Conservation (phyloP, 2,797 vertebrate species). For the Poeciliopsis presidionis region DNA sequence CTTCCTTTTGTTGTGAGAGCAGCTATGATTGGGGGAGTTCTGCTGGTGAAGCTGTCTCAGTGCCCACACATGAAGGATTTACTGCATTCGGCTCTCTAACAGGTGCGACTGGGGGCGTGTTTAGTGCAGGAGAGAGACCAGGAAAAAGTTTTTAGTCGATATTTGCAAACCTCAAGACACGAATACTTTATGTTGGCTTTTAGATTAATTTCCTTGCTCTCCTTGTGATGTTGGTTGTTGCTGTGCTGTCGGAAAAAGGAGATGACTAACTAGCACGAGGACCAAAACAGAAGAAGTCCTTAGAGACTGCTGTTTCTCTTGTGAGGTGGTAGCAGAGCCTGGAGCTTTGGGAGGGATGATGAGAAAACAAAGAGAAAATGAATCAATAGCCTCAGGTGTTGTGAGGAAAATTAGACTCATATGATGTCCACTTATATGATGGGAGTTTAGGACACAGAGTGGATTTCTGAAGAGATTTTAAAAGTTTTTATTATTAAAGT, state of each 20-base stretch:
- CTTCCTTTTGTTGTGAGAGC: background rate
- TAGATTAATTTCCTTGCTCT: background rate
- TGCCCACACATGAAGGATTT: background rate
- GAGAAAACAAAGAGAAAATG: conserved; percentile 18
- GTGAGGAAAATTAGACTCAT: background rate
- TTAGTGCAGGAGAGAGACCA: background rate
- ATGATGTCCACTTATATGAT: background rate
- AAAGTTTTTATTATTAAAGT: background rate
- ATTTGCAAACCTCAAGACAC: conserved; percentile 12
- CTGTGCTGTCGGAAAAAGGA: conserved; percentile 14
- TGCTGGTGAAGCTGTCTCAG: background rate
- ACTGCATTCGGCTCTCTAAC: background rate
- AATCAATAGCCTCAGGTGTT: conserved; percentile 14
- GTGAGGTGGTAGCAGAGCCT: conserved; percentile 15
- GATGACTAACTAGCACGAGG: conserved; percentile 28
- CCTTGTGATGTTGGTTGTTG: conserved; percentile 3
- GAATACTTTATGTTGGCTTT: background rate
- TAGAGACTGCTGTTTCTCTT: conserved; percentile 21
- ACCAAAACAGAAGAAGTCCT: conserved; percentile 25
- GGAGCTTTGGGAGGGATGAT: conserved; percentile 26
- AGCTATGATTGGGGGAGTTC: background rate
- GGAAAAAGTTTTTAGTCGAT: background rate
- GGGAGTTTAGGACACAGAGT: background rate
- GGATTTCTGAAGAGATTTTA: background rate
- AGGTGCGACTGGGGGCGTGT: background rate